Base-by-base conservation (phyloP, 2,113 vertebrate genomes). In the Catagonus wagneri region DNA sequence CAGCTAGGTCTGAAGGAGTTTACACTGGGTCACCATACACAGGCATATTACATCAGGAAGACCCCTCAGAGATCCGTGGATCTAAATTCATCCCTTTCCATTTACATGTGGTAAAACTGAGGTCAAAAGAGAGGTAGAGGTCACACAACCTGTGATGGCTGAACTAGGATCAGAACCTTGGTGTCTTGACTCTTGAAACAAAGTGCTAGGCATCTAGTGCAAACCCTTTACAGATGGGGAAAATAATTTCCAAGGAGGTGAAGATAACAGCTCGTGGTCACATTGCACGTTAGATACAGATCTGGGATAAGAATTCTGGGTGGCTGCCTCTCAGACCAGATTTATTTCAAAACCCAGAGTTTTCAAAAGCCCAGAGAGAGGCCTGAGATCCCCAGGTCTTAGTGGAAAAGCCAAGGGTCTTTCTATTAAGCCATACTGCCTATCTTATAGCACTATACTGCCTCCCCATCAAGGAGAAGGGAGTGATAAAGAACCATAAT, bases 301-400 rank as follows among this genome's bases (percentile, higher is more conserved):
- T 58, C 22, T 68, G n/a, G 50, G 14, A 23, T 20, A 76, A 85
- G 20, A 93, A 44, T 76, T 11, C 50, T 20, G 71, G 27, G 29
- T 56, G 10, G 20, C n/a, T 68, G 52, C 76, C 76, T 85, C 14
- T 8, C 12, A 84, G 58, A 92, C 32, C n/a, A 92, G 34, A 34
- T 27, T 76, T 68, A 44, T 76, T 85, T 68, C 44, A 76, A 83
- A 81, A 93, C n/a, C 44, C 44, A 44, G 44, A 44, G 44, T 44
- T 76, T 85, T 68, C 44, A 76, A 83, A 81, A 93, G 23, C 81
- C 50, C 81, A 93, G 71, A 93, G 10, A 91, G 34, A 78, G 9
- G 25, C 27, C 19, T 66, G 11, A 85, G 60, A n/a, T 76, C 20
- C 11, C 50, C 50, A 76, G 6, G 25, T 66, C 60, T 58, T 93